Evolutionary conservation across 2,113 vertebrate genomes (phyloP), one percentile per base, ranked within the genome.

Genomic region (Tupaia chinensis): DNA sequence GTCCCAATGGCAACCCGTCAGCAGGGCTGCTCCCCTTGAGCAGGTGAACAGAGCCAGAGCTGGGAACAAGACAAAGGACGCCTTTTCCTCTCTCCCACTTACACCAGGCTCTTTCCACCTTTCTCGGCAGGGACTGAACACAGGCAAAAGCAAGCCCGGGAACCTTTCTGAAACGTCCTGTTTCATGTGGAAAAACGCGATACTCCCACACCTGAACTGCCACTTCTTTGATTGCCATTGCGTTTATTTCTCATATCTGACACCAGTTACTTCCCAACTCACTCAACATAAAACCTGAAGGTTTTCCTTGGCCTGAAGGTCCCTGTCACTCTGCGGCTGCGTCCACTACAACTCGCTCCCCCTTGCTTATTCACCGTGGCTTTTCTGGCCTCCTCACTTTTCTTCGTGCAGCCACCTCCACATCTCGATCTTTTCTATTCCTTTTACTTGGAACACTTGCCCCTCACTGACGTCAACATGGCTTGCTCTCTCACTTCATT

Each of bases 61-160:
- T 32, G 54, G 89, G 81, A 61, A 20, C 9, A 32, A 80, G 20
- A 95, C 82, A 83, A 72, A 80, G 29, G 74, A 15, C 3, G 13
- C 9, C 29, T 74, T 91, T 95, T 92, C 66, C 92, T 85, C 54
- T 53, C 58, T 83, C 27, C 74, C 73, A 86, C 86, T 83, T 60
- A 94, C 34, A 86, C 22, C 5, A 90, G 19, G 58, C 10, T 81
- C 74, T 94, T 83, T 58, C 3, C 3, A 17, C 20, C 9, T 79
- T 84, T 89, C 74, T 86, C 34, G 58, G 44, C 56, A 84, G 61
- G 56, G 89, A n/a, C 61, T 87, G 54, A 93, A 11, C 80, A 87
- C 66, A 72, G 29, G 23, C 69, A 95, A 87, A 78, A 54, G 76
- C 29, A 56, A 96, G 60, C 65, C 76, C 23, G 22, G 56, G 53